Conservation (phyloP, 2,113 vertebrate genomes). For the Macquaria ambigua region DNA sequence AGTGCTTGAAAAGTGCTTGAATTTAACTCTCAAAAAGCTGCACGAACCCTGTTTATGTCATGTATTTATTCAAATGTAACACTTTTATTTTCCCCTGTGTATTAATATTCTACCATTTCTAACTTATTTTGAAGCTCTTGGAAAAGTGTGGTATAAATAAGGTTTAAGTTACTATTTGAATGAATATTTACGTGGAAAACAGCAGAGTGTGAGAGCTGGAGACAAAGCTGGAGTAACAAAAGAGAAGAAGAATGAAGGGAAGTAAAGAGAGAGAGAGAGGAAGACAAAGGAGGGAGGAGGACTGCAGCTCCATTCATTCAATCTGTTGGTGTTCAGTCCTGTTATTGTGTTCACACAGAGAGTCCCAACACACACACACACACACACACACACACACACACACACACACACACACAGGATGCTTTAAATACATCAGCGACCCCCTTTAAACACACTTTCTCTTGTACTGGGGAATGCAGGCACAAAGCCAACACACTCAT, state of each 20-base stretch:
- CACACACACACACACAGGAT: slow-evolving; percentile 18
- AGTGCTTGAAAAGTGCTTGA: too few species aligned
- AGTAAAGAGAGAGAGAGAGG: neutral
- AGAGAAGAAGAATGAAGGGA: neutral
- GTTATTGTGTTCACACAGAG: neutral
- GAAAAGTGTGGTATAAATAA: too few species aligned
- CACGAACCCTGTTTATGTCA: too few species aligned
- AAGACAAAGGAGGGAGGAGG: slow-evolving; percentile 32
- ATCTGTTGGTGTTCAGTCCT: slow-evolving; percentile 10
- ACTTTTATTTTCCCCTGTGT: too few species aligned
- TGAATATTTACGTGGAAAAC: too few species aligned
- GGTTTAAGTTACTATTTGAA: too few species aligned
- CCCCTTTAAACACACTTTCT: neutral
- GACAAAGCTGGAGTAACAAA: neutral
- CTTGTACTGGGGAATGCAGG: neutral
- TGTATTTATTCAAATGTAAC: too few species aligned
- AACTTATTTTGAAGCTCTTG: too few species aligned
- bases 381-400: slow-evolving; percentile 22
- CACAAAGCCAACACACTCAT: neutral
- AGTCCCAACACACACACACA: slow-evolving; percentile 2
- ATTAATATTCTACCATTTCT: too few species aligned
- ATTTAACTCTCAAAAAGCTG: too few species aligned
- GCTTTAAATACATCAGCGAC: slow-evolving; percentile 1
- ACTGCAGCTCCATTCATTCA: slow-evolving; percentile 34
- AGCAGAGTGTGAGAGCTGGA: neutral